Percentiles rank a stretch among this genome's conserved stretches.
These are phyloP conservation scores for Esox niger DNA, from an alignment of 2,113 vertebrate genomes.

Conservation along the genomic window DNA sequence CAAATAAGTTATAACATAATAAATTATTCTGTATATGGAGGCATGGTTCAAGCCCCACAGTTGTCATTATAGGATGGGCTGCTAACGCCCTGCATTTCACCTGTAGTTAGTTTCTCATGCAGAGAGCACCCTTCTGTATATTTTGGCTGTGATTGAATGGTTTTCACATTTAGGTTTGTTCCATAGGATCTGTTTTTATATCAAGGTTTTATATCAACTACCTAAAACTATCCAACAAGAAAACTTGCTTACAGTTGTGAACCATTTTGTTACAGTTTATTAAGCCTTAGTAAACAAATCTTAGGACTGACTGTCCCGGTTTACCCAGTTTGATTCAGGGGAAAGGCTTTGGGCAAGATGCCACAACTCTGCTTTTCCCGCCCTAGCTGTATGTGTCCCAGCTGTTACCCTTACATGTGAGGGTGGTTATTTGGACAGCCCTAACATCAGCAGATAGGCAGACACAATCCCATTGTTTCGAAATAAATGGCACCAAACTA, in stretches of 20 bases:
- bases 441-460: neutral
- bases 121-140: constrained; percentile 9
- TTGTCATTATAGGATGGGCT: neutral
- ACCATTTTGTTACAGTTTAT: too few species aligned
- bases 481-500: neutral
- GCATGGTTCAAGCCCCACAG: neutral
- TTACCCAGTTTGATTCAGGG: neutral
- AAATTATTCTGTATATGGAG: too few species aligned
- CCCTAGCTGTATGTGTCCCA: constrained; percentile 6
- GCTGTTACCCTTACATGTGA: constrained; percentile 21
- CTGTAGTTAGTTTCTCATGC: neutral
- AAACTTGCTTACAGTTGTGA: too few species aligned
- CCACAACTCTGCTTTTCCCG: neutral
- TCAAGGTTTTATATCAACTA: too few species aligned
- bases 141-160: neutral
- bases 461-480: neutral
- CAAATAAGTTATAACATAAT: too few species aligned
- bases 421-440: neutral
- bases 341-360: neutral
- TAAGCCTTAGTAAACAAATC: too few species aligned
- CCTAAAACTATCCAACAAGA: too few species aligned
- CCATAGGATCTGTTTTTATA: too few species aligned
- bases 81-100: neutral
- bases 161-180: neutral
- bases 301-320: neutral